phyloP scores from a whole-genome alignment of 2,113 vertebrate genomes.

The Microtus oregoni region DNA sequence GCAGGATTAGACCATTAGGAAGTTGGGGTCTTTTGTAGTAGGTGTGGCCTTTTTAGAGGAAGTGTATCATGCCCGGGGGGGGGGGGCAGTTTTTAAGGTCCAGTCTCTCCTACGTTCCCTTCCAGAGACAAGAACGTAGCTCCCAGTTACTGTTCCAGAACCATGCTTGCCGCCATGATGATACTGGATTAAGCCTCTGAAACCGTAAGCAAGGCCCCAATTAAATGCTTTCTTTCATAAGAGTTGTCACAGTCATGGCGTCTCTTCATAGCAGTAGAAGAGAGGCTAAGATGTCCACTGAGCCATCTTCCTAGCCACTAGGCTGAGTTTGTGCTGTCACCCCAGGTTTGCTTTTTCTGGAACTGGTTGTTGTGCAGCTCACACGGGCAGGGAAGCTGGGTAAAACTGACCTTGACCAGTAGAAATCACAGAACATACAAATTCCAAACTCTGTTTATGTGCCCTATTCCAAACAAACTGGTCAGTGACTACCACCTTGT shows the following conservation, averaged over 20 bases:
- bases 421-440: conserved; percentile 49
- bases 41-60: not conserved
- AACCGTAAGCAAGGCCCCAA: not conserved
- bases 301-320: not conserved
- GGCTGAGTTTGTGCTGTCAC: not conserved
- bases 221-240: not conserved
- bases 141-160: not conserved
- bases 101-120: not conserved
- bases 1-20: not conserved
- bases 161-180: not conserved
- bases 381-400: not conserved
- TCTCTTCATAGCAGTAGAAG: not conserved
- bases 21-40: not conserved
- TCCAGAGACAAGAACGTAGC: not conserved
- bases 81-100: not conserved
- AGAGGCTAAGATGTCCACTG: not conserved
- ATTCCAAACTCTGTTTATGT: conserved; percentile 51
- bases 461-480: conserved; percentile 51
- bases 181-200: not conserved
- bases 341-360: not conserved
- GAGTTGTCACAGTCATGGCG: too few species aligned
- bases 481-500: conserved; percentile 46
- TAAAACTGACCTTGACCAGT: conserved; percentile 20
- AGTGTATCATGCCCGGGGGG: not conserved
- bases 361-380: not conserved